phyloP scores from a whole-genome alignment of 2,888 invertebrate genomes.

The Diachrysia chrysitis region DNA sequence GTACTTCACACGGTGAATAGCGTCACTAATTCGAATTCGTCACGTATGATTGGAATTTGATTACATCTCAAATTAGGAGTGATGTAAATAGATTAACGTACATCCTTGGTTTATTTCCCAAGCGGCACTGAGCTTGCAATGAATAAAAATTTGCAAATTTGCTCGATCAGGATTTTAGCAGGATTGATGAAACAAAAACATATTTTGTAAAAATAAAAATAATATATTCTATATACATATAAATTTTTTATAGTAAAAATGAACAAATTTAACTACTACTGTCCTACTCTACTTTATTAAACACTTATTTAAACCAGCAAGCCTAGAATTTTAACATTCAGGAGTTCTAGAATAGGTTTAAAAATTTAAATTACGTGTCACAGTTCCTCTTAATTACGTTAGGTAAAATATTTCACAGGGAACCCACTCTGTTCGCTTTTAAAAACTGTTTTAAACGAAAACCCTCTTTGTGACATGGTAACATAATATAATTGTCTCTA shows the following conservation, averaged over 20 bases:
- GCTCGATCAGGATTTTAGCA: not conserved
- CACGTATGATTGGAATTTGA: constrained; percentile 47
- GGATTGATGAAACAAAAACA: not conserved
- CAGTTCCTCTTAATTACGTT: constrained; percentile 3
- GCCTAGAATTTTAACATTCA: not conserved
- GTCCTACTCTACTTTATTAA: not conserved
- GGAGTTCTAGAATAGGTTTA: not conserved
- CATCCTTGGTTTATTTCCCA: constrained; percentile 44
- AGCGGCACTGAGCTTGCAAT: constrained; percentile 12
- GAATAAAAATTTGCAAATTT: constrained; percentile 21
- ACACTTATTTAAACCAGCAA: not conserved
- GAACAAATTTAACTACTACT: no score
- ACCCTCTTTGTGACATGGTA: constrained; percentile 1
- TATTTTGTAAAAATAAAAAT: no score
- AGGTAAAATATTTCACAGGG: not conserved
- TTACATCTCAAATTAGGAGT: constrained; percentile 49
- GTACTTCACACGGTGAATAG: constrained; percentile 15
- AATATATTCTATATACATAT: no score
- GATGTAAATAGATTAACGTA: constrained; percentile 41
- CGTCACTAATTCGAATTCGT: constrained; percentile 45
- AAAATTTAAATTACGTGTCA: constrained; percentile 3
- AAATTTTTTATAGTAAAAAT: no score
- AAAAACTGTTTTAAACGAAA: constrained; percentile 1
- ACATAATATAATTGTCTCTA: not conserved
- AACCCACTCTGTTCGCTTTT: not conserved